A percentile compares a stretch with the other conserved stretches of the same genome.
Conservation (phyloP, 2,113 vertebrate genomes). For the Melanotaenia duboulayi region DNA sequence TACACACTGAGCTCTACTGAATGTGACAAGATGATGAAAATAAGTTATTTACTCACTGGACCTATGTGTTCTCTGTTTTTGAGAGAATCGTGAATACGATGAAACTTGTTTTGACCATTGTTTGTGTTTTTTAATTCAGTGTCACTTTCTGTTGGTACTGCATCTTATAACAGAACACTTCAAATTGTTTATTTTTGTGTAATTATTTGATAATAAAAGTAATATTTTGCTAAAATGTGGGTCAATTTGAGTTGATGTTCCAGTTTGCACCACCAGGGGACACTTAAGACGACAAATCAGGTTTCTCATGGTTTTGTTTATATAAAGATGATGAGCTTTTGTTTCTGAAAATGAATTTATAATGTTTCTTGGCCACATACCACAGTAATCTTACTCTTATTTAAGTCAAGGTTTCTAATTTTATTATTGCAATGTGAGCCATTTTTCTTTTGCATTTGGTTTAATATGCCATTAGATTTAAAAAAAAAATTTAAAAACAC, state of each 20-base stretch:
- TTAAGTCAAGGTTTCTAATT: background rate
- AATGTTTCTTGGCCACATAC: background rate
- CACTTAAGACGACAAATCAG: background rate
- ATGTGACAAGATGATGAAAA: slow-evolving; percentile 27
- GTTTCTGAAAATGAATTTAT: background rate
- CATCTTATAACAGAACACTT: slow-evolving; percentile 3
- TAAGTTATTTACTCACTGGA: slow-evolving; percentile 56
- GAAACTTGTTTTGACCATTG: too few relatives aligned
- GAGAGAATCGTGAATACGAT: slow-evolving; percentile 45
- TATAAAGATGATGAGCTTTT: background rate
- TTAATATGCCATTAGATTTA: too few relatives aligned
- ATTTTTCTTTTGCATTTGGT: background rate
- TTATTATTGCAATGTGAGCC: background rate
- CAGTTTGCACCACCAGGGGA: slow-evolving; percentile 20
- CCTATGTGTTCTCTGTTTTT: slow-evolving; percentile 65
- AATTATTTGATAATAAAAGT: slow-evolving; percentile 71
- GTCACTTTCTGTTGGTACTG: background rate
- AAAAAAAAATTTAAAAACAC: too few relatives aligned
- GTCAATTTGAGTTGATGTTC: slow-evolving; percentile 13
- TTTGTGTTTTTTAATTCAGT: background rate
- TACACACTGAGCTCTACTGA: slow-evolving; percentile 24
- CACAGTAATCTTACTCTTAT: background rate
- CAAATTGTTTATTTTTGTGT: slow-evolving; percentile 51
- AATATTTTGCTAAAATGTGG: slow-evolving; percentile 64
- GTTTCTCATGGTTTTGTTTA: background rate